Conservation (phyloP, 2,797 vertebrate genomes). For the Decapterus maruadsi region DNA sequence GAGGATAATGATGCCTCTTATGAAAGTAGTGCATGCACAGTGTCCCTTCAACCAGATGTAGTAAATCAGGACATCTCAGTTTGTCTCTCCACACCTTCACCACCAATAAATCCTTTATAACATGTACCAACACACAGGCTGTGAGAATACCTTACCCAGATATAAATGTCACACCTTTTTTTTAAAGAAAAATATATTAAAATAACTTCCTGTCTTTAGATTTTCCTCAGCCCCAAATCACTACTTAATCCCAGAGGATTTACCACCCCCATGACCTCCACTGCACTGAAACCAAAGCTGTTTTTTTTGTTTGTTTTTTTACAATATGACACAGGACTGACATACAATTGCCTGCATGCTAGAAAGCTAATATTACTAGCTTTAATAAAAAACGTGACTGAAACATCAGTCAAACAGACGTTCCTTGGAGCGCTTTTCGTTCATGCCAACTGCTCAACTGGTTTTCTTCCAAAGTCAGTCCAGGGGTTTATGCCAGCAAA, state of each 20-base stretch:
- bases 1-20: neutral
- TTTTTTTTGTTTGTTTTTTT: too few relatives aligned
- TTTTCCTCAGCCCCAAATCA: too few relatives aligned
- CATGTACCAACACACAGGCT: too few relatives aligned
- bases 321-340: too few relatives aligned
- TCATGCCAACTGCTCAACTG: slow-evolving; percentile 4
- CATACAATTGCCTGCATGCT: too few relatives aligned
- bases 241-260: too few relatives aligned
- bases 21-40: neutral
- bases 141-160: too few relatives aligned
- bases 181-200: too few relatives aligned
- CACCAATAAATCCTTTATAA: neutral
- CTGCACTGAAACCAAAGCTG: too few relatives aligned
- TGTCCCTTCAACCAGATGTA: neutral
- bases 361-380: slow-evolving; percentile 3
- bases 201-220: too few relatives aligned
- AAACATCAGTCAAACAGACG: slow-evolving; percentile 23
- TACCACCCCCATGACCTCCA: too few relatives aligned
- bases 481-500: neutral
- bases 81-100: slow-evolving; percentile 5
- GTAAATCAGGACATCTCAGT: neutral
- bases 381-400: slow-evolving; percentile 1
- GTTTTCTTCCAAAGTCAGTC: slow-evolving; percentile 17
- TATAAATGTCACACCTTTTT: too few relatives aligned
- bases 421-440: slow-evolving; percentile 15